Base-by-base conservation (phyloP, 2,888 invertebrate genomes). In the Synergus gifuensis region DNA sequence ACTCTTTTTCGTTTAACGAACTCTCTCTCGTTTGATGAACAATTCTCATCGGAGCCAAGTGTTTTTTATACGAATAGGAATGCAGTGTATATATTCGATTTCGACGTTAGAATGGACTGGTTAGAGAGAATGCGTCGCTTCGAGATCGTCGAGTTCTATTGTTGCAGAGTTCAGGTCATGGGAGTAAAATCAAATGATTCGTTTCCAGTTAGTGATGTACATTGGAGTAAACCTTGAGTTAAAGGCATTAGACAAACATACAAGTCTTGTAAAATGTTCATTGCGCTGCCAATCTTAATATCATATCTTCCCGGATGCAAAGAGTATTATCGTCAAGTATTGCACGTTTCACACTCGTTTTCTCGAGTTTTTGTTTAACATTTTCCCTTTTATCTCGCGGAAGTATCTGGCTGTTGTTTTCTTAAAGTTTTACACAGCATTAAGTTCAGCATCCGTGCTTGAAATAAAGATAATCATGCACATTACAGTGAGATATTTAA, bases 281-380 rank as follows among this genome's bases (percentile, higher is more conserved):
- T 88, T 85, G 87, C 86, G 89, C 89, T 89, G 89, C 89, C 90
- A 90, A 90, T 89, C 82, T 87, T 85, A 84, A 86, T 86, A 88
- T 88, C 90, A 89, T 88, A 90, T 88, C 87, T 88, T 83, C 83
- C 84, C 83, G 83, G 81, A 85, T 79, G 78, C 83, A 77, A 76
- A 81, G 82, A 84, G 79, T 82, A 85, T 79, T 78, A 79, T 82
- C 81, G 83, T 83, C 83, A 54, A 76, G 80, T 82, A 80, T 80
- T 79, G 78, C 76, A 81, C 84, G 81, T 60, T 83, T 83, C 81
- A 82, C 4, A 28, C 58, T 9, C 4, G 18, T 58, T 58, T 58
- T 18, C 18, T 11, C 11, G 62, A 62, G 4, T 22, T 14, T 58
- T 18, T 28, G 28, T 62, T 14, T 12, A 14, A 62, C 22, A 22